phyloP scores from a whole-genome alignment of 2,113 vertebrate genomes.

The Anthoscopus minutus region DNA sequence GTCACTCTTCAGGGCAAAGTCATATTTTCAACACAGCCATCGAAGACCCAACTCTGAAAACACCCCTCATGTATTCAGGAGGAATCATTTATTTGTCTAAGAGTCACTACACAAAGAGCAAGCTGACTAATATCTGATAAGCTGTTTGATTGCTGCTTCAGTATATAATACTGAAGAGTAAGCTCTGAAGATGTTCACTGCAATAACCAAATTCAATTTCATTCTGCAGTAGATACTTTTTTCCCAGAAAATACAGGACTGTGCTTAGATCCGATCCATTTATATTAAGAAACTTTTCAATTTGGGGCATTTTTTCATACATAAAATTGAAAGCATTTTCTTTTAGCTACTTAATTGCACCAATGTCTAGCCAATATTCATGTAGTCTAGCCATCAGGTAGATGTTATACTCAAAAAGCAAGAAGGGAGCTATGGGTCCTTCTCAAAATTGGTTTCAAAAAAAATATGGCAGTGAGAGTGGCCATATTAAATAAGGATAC shows the following conservation, averaged over 20 bases:
- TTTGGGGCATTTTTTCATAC: not conserved
- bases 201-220: not conserved
- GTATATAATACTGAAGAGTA: not conserved
- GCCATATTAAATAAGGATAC: not conserved
- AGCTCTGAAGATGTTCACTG: not conserved
- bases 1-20: not conserved
- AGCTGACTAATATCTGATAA: not conserved
- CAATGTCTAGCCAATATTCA: not conserved
- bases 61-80: not conserved
- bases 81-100: not conserved
- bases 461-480: not conserved
- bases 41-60: not conserved
- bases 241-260: not conserved
- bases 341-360: not conserved
- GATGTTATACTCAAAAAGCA: not conserved
- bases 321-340: not conserved
- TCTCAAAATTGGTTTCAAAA: not conserved
- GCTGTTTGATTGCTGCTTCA: not conserved
- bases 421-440: not conserved
- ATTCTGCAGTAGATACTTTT: not conserved
- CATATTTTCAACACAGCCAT: not conserved
- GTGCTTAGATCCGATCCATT: fast-evolving
- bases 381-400: not conserved
- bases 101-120: not conserved
- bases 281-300: not conserved